Base-by-base conservation (phyloP, 1,140 invertebrate species). In the Pseudomyrmex concolor region DNA sequence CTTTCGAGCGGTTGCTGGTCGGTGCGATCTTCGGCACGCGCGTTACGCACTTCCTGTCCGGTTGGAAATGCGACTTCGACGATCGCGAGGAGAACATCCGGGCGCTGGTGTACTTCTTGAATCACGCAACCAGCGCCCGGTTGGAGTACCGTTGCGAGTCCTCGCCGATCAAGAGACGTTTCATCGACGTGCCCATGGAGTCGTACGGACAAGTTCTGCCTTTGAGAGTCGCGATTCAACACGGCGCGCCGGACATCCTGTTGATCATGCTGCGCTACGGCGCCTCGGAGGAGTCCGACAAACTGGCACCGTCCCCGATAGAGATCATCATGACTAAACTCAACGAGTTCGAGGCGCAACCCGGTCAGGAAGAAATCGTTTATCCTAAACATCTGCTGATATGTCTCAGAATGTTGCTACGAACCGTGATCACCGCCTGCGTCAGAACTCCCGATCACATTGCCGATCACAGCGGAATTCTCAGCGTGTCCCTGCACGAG, bases 11-110 rank as follows among this genome's bases (percentile, higher is more conserved):
- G 34, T 95, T 98, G 71, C 95, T 97, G 84, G 94, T 97, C 50
- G 97, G 97, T 8, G 97, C 97, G 1, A 96, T 98, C 81, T 97
- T 97, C 86, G 97, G 97, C 1, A 96, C 96, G 45, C 95, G 96
- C 90, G 97, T 97, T 3, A 97, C 97, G 0, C 96, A 97, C 87
- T 97, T 97, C 83, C 94, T 97, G 68, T 96, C 97, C 1, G 97
- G 97, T 10, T 97, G 97, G 97, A 97, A 97, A 90, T 97, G 97
- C 77, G 97, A 97, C 91, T 98, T 97, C 90, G 95, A 95, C 76
- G 95, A 96, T 89, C 90, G 96, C 91, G 96, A 97, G 87, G 97
- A 98, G 89, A 97, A 97, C 89, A 92, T 97, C 1, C 94, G 95
- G 34, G 97, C 97, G 1, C 89, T 97, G 74, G 95, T 96, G 10